Percentiles rank a stretch among this genome's conserved stretches.
These are phyloP conservation scores for Urocyon cinereoargenteus DNA, from an alignment of 2,797 vertebrate genomes.

Conservation along the genomic window DNA sequence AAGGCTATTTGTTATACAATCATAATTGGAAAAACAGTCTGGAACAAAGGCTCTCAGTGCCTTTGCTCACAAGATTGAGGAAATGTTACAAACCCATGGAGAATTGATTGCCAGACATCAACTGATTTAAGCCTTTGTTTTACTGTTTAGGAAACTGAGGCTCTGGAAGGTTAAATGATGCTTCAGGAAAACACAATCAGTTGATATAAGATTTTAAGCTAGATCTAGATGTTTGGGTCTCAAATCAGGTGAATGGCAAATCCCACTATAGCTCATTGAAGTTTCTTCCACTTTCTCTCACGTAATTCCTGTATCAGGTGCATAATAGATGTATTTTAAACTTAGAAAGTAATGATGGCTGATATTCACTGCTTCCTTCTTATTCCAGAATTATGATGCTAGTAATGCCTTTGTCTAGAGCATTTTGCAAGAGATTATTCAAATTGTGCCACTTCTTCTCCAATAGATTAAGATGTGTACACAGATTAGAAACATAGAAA, in stretches of 20 bases:
- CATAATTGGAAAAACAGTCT: background rate
- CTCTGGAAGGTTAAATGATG: background rate
- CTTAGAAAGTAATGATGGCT: background rate
- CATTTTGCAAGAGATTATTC: background rate
- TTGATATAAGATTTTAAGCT: background rate
- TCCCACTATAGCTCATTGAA: background rate
- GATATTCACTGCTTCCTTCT: background rate
- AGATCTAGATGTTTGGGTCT: background rate
- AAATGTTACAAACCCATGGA: background rate
- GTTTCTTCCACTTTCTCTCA: background rate
- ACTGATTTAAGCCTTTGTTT: background rate
- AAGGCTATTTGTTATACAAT: background rate
- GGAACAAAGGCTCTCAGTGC: background rate
- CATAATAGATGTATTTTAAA: background rate
- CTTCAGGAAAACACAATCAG: background rate
- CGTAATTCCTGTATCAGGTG: background rate
- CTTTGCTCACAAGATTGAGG: background rate
- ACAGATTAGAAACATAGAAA: background rate
- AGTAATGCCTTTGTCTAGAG: background rate
- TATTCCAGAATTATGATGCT: background rate
- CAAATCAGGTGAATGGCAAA: background rate
- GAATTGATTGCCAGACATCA: background rate
- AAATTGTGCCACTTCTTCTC: background rate
- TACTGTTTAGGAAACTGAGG: background rate
- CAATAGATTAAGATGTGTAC: background rate